Evolutionary conservation across 2,888 invertebrate genomes (phyloP).

Genomic region (Stenotaenia linearis): DNA sequence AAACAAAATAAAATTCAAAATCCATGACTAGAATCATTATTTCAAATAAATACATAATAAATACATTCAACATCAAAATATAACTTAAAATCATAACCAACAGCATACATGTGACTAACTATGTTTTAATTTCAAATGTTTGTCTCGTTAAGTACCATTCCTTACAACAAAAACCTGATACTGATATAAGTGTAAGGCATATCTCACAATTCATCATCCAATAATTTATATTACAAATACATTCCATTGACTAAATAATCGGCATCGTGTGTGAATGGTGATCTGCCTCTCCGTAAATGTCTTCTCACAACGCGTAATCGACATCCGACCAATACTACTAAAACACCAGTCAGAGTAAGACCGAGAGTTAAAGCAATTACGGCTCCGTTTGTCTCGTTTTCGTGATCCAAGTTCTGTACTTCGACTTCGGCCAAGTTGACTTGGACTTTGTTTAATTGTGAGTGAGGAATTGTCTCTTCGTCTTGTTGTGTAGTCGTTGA

Average conservation of each 20-base stretch:
- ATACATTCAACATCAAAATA: too few relatives aligned
- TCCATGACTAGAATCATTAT: too few relatives aligned
- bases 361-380: slow-evolving; percentile 72
- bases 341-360: slow-evolving; percentile 68
- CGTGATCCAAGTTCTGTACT: slow-evolving; percentile 39
- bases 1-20: too few relatives aligned
- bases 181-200: background rate
- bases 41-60: too few relatives aligned
- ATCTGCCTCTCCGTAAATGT: slow-evolving; percentile 68
- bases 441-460: slow-evolving; percentile 31
- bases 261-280: slow-evolving; percentile 82
- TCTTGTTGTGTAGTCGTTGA: background rate
- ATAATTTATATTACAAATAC: slow-evolving; percentile 68
- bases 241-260: slow-evolving; percentile 97
- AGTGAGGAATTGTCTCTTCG: slow-evolving; percentile 38
- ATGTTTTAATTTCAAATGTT: background rate
- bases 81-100: too few relatives aligned
- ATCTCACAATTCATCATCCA: background rate
- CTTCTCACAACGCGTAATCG: slow-evolving; percentile 67
- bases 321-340: slow-evolving; percentile 75
- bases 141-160: background rate
- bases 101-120: background rate
- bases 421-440: slow-evolving; percentile 40
- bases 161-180: background rate
- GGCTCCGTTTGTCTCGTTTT: slow-evolving; percentile 60